Base-by-base conservation (phyloP, 1,140 invertebrate species). In the Atta cephalotes region DNA sequence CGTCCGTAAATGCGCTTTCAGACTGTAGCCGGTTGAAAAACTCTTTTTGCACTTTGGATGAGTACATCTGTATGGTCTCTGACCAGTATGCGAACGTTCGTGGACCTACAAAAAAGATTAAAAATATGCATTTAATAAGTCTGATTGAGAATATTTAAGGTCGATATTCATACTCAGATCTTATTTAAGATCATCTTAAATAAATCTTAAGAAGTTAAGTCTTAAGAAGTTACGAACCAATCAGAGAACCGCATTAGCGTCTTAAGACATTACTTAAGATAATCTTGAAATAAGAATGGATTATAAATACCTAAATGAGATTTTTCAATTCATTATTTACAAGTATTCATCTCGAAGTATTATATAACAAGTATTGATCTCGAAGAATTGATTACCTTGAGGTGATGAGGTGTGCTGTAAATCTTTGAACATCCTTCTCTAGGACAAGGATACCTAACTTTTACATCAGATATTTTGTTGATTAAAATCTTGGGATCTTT, bases 1-100 rank as follows among this genome's bases (percentile, higher is more conserved):
- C 0, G 96, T 97, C 9, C 97, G 92, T n/a, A 96, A 95, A 93
- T 97, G 97, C 68, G 96, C 96, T 93, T 97, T 97, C 12, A 97
- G 92, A 58, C 97, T 97, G 90, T 97, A 97, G 51, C 96, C 96
- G 35, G 97, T 97, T 21, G 97, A 96, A 94, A 97, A 97, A 25
- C 96, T 96, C 93, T 97, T 97, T 14, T 95, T 95, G 93, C 97
- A 97, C 16, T 95, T 95, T 25, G 95, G 91, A 88, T 95, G 94
- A 3, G 95, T 95, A 92, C 97, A 97, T 88, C 94, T 94, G 89
- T 96, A 97, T 45, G 97, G 97, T 66, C 96, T 92, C 77, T 96
- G 96, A 63, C 97, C 96, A 39, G 96, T 97, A 89, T 97, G 97
- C 70, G 96, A 96, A 85, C 97, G 93, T 90, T 96, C 96, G 93